Evolutionary conservation across 1,140 invertebrate species (phyloP).

Genomic region (Drosophila tani): DNA sequence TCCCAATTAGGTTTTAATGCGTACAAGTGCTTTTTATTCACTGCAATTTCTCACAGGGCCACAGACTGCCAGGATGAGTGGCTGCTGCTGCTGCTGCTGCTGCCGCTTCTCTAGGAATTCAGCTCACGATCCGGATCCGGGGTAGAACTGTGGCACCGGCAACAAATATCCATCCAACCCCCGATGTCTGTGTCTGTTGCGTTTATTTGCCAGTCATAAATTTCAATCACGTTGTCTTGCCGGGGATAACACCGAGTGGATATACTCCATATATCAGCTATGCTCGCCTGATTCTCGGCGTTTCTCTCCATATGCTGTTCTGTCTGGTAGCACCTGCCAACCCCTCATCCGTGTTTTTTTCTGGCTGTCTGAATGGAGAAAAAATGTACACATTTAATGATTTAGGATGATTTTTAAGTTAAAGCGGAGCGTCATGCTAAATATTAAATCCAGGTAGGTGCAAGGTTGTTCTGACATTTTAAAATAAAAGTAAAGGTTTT

Average conservation of each 20-base stretch:
- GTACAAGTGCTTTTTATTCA: slow-evolving; percentile 83
- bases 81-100: background rate
- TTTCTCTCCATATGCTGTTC: slow-evolving; percentile 57
- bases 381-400: slow-evolving; percentile 17
- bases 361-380: slow-evolving; percentile 7
- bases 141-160: slow-evolving; percentile 8
- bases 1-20: slow-evolving; percentile 83
- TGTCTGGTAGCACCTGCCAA: slow-evolving; percentile 43
- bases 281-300: slow-evolving; percentile 43
- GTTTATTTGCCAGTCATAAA: slow-evolving; percentile 81
- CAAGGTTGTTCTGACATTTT: background rate
- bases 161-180: slow-evolving; percentile 14
- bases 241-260: slow-evolving; percentile 77
- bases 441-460: background rate
- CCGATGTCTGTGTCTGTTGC: slow-evolving; percentile 47
- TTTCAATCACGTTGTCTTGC: slow-evolving; percentile 83
- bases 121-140: slow-evolving; percentile 57
- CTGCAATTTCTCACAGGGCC: slow-evolving; percentile 73
- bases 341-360: slow-evolving; percentile 26
- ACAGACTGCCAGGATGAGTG: slow-evolving; percentile 16
- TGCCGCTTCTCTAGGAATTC: slow-evolving; percentile 40
- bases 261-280: slow-evolving; percentile 67
- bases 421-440: background rate
- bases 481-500: too few relatives aligned
- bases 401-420: slow-evolving; percentile 1